Conservation (phyloP, 2,888 invertebrate genomes). For the Pelosia muscerda region DNA sequence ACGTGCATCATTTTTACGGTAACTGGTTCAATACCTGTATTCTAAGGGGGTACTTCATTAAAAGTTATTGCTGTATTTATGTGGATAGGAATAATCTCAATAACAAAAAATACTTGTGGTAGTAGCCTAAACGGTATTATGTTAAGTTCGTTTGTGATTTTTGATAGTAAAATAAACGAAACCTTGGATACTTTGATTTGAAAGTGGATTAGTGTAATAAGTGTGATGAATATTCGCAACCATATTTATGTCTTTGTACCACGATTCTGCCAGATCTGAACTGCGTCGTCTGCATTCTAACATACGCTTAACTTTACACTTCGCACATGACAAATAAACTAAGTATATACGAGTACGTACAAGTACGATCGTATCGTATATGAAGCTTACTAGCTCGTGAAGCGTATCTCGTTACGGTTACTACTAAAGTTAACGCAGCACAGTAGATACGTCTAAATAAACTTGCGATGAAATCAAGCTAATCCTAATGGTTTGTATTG, state of each 20-base stretch:
- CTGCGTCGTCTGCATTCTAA: background rate
- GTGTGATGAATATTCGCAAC: too few species aligned
- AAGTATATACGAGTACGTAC: background rate
- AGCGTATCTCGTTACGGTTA: background rate
- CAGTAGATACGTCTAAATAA: conserved; percentile 1
- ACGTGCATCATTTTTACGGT: too few species aligned
- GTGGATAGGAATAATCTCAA: background rate
- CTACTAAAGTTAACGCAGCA: background rate
- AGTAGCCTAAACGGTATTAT: too few species aligned
- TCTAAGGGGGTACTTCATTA: background rate
- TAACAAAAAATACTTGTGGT: too few species aligned
- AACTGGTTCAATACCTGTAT: too few species aligned
- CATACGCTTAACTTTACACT: background rate
- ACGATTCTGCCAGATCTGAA: background rate
- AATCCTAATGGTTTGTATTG: background rate
- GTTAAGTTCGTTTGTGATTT: too few species aligned
- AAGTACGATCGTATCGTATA: background rate
- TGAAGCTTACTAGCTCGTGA: background rate
- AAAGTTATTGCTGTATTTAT: background rate
- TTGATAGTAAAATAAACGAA: too few species aligned
- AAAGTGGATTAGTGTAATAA: too few species aligned
- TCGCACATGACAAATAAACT: background rate
- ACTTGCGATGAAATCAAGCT: background rate
- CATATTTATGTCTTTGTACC: too few species aligned
- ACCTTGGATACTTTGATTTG: too few species aligned